Conservation (phyloP, 2,797 vertebrate genomes). For the Rhabdophis nuchalis region DNA sequence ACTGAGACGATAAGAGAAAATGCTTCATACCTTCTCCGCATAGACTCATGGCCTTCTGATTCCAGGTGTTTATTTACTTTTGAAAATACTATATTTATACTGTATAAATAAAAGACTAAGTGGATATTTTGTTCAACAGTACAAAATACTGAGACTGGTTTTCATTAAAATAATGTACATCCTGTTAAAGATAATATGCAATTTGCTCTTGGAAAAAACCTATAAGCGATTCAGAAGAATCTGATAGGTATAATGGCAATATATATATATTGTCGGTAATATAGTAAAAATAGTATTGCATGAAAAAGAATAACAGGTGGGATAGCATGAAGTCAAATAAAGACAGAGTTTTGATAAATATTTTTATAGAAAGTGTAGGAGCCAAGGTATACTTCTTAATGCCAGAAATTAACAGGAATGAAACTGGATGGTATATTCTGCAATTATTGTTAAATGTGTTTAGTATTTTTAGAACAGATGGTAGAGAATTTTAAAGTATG, state of each 20-base stretch:
- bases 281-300: neutral
- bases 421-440: neutral
- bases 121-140: neutral
- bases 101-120: neutral
- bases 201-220: neutral
- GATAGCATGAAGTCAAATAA: neutral
- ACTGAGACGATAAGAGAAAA: neutral
- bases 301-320: neutral
- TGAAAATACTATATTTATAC: neutral
- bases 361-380: neutral
- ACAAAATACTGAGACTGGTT: neutral
- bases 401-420: neutral
- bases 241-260: neutral
- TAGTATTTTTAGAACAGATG: neutral
- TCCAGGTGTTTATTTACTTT: neutral
- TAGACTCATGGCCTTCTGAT: neutral
- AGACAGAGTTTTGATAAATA: neutral
- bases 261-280: neutral
- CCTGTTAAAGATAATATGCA: neutral
- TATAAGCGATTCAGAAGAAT: neutral
- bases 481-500: neutral
- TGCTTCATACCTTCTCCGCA: neutral
- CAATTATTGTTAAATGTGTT: neutral
- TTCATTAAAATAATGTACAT: neutral
- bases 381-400: neutral